Percentiles rank a stretch among this genome's conserved stretches.
phyloP scores from a whole-genome alignment of 92 coral and sea anemone genomes.

The Desmophyllum pertusum region DNA sequence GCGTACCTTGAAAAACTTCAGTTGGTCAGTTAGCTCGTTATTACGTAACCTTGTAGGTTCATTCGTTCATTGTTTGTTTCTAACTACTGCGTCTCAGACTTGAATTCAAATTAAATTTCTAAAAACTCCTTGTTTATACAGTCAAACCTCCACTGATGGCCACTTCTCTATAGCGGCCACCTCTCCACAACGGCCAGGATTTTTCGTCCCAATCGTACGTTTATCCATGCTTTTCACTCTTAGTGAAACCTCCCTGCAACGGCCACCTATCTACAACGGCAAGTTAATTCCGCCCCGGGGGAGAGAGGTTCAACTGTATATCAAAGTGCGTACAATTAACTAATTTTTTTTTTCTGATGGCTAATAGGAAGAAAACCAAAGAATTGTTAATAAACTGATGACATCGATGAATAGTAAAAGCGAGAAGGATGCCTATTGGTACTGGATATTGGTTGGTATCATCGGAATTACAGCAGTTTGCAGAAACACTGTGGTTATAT shows the following conservation, averaged over 20 bases:
- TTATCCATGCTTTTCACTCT: too few relatives aligned
- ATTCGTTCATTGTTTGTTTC: neutral
- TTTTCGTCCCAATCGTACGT: too few relatives aligned
- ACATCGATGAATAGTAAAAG: neutral
- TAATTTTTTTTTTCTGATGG: neutral
- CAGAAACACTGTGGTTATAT: slow-evolving; percentile 25
- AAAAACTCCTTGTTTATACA: neutral
- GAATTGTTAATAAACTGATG: neutral
- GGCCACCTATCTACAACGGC: too few relatives aligned
- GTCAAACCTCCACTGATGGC: too few relatives aligned
- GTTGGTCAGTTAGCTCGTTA: neutral
- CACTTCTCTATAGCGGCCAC: too few relatives aligned
- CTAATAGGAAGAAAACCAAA: neutral
- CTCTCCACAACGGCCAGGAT: too few relatives aligned
- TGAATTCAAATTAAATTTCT: too few relatives aligned
- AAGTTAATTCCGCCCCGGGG: too few relatives aligned
- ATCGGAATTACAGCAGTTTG: slow-evolving; percentile 10
- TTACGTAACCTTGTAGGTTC: neutral
- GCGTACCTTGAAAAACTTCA: neutral
- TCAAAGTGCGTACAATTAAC: neutral
- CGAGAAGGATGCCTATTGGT: slow-evolving; percentile 19
- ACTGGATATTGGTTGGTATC: slow-evolving; percentile 15
- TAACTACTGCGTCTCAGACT: neutral
- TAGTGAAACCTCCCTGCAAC: too few relatives aligned
- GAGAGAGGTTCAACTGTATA: too few relatives aligned